Conservation (phyloP, 2,888 invertebrate species). For the Sphaerolaimus hirsutus region DNA sequence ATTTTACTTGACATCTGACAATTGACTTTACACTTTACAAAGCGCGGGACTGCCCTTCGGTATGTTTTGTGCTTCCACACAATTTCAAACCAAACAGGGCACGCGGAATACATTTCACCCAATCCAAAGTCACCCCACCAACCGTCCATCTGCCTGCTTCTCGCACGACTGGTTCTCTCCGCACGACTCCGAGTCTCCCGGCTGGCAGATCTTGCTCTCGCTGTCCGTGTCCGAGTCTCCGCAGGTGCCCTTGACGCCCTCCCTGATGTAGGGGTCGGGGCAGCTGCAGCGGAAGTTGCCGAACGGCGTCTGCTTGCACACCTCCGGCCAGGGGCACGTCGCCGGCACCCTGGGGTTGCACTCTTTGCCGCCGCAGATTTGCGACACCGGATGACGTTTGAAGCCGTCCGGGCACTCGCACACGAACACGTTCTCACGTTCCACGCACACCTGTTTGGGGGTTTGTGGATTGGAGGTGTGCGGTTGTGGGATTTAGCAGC, state of each 20-base stretch:
- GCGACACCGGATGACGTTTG: slow-evolving; percentile 19
- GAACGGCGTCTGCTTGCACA: slow-evolving; percentile 18
- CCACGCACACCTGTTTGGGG: slow-evolving; percentile 18
- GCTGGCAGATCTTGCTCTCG: slow-evolving; percentile 11
- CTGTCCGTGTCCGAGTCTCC: background rate
- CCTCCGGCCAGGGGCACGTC: slow-evolving; percentile 19
- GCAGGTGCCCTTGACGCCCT: slow-evolving; percentile 17
- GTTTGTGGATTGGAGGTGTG: too few species aligned
- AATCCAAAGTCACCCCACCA: too few species aligned
- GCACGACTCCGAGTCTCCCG: slow-evolving; percentile 15
- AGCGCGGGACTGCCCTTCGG: too few species aligned
- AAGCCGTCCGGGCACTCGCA: slow-evolving; percentile 21
- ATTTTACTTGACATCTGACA: too few species aligned
- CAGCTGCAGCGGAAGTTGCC: slow-evolving; percentile 22
- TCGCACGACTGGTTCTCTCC: slow-evolving; percentile 12
- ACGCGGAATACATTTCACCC: too few species aligned
- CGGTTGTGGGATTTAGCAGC: too few species aligned
- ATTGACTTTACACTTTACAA: too few species aligned
- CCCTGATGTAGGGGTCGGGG: slow-evolving; percentile 16
- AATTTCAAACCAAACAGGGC: too few species aligned
- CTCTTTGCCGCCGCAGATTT: slow-evolving; percentile 19
- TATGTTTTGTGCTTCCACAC: too few species aligned
- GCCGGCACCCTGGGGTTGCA: slow-evolving; percentile 23
- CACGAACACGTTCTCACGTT: slow-evolving; percentile 7
- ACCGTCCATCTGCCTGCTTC: slow-evolving; percentile 6